These are phyloP conservation scores for Spodoptera picta DNA, from an alignment of 2,888 invertebrate species.

Conservation along the genomic window DNA sequence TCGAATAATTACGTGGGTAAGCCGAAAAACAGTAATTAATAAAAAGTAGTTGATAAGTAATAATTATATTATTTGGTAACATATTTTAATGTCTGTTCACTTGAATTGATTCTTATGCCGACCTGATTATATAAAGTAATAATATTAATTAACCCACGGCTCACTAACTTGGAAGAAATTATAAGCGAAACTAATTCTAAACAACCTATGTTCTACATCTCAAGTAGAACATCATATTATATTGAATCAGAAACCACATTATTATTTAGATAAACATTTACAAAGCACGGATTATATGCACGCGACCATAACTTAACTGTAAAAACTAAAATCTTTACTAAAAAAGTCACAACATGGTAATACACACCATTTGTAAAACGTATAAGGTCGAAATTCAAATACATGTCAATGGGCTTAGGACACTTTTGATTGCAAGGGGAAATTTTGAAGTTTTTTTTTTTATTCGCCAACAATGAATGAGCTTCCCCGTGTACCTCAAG, in stretches of 20 bases:
- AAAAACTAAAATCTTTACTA: neutral
- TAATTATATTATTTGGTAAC: no score
- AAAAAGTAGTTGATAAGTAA: no score
- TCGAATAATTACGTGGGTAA: no score
- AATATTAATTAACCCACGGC: no score
- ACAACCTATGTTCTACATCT: neutral
- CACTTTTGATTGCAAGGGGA: conserved; percentile 5
- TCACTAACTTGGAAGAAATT: no score
- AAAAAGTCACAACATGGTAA: neutral
- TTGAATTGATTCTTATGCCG: no score
- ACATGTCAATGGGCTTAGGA: neutral
- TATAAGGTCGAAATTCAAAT: conserved; percentile 9
- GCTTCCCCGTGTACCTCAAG: conserved; percentile 19
- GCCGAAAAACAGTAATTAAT: no score
- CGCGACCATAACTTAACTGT: conserved; percentile 37
- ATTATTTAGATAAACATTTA: conserved; percentile 49
- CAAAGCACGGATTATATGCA: conserved; percentile 50
- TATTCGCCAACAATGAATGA: conserved; percentile 25
- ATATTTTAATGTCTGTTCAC: no score
- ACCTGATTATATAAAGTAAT: no score
- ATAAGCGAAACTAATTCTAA: no score
- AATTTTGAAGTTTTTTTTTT: conserved; percentile 32
- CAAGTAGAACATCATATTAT: conserved; percentile 29
- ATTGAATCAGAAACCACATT: conserved; percentile 28
- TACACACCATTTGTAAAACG: accelerated